These are phyloP conservation scores for Lepidochitona cinerea DNA, from an alignment of 2,888 invertebrate species.

Conservation along the genomic window DNA sequence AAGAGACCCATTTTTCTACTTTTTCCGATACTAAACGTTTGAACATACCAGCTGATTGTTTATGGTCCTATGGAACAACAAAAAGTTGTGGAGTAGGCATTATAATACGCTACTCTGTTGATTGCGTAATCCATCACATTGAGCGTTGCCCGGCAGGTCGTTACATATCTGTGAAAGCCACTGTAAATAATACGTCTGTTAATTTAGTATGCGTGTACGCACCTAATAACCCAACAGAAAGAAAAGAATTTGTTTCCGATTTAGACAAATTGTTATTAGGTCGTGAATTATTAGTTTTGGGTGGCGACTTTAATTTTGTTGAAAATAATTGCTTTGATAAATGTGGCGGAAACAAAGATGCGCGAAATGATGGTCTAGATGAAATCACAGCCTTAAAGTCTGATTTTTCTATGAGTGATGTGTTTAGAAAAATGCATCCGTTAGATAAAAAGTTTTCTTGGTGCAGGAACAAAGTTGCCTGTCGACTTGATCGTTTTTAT, in stretches of 20 bases:
- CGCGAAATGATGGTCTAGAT: slow-evolving; percentile 4
- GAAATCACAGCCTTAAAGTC: slow-evolving; percentile 13
- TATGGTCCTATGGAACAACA: not conserved
- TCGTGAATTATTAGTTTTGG: slow-evolving; percentile 9
- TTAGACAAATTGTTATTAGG: not conserved
- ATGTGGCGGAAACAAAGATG: slow-evolving; percentile 22
- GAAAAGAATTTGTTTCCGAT: not conserved
- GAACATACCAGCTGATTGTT: not conserved
- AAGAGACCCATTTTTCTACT: not conserved
- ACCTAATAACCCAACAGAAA: not conserved
- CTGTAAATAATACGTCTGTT: not conserved
- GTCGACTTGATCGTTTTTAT: not conserved
- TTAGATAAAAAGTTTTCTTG: not conserved
- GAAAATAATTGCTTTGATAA: slow-evolving; percentile 16
- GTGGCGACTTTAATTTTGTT: slow-evolving; percentile 28
- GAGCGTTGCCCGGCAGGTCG: not conserved
- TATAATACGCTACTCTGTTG: not conserved
- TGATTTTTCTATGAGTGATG: slow-evolving; percentile 19
- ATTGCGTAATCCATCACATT: not conserved
- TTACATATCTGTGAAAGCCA: not conserved
- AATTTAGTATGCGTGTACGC: not conserved
- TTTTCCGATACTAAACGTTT: not conserved
- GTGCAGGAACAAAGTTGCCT: not conserved
- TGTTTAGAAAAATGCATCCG: slow-evolving; percentile 16
- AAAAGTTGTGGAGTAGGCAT: not conserved